Percentiles rank a stretch among this genome's conserved stretches.
Conservation (phyloP, 2,113 vertebrate genomes). For the Meles meles region DNA sequence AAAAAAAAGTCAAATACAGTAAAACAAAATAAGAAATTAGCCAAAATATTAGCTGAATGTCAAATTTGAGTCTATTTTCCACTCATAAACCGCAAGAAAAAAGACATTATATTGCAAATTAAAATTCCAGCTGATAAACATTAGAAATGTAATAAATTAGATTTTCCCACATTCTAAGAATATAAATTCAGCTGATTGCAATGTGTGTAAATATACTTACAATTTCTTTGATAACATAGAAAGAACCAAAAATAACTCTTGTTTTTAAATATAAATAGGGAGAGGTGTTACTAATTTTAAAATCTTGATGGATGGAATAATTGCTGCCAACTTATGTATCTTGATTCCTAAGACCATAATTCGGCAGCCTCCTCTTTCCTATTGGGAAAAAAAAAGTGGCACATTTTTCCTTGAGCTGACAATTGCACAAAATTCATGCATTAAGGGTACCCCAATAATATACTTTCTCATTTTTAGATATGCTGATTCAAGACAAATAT, state of each 20-base stretch:
- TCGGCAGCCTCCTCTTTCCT: not conserved
- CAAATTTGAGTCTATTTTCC: not conserved
- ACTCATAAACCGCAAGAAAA: not conserved
- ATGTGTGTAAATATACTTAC: not conserved
- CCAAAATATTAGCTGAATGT: not conserved
- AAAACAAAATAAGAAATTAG: not conserved
- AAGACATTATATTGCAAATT: not conserved
- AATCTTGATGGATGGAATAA: not conserved
- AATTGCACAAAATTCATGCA: constrained; percentile 1
- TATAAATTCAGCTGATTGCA: not conserved
- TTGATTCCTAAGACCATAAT: not conserved
- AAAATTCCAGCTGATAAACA: constrained; percentile 42
- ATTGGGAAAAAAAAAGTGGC: not conserved
- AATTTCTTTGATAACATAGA: constrained; percentile 11
- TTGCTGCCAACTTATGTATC: not conserved
- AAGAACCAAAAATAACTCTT: not conserved
- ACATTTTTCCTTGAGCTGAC: not conserved
- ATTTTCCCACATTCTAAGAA: not conserved
- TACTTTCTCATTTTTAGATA: not conserved
- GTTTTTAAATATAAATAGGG: not conserved
- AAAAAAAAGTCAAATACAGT: not conserved
- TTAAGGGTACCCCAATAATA: not conserved
- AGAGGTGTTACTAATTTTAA: not conserved
- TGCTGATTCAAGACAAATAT: not conserved
- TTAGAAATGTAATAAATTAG: not conserved